Evolutionary conservation across 1,140 invertebrate species (phyloP), one percentile per base, ranked within the genome.

Genomic region (Aleiodes sp.): DNA sequence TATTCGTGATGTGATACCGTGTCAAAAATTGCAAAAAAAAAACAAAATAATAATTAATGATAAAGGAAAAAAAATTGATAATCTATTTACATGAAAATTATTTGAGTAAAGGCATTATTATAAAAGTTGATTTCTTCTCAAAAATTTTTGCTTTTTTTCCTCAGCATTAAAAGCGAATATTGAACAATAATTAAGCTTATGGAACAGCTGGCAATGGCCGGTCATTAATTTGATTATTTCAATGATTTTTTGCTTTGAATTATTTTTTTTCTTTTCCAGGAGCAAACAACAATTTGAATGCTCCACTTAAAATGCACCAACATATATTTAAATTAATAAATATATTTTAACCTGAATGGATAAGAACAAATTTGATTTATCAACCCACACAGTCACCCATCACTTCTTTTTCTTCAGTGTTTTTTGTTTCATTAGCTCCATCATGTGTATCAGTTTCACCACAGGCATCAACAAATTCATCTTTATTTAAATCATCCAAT

Each of bases 401-500:
- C 39, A 65, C 41, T 65, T 65, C 24, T 9, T n/a, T 52, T 8
- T 28, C 29, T 14, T 29, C n/a, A 31, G 63, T 52, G 9, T 52
- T 29, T 52, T 46, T 52, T 9, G 26, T 65, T 2, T 52, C 43
- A 10, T 65, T 43, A 9, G 63, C 10, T 65, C 52, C 26, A 14
- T 16, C 12, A 28, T 64, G 19, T n/a, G 28, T 16, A 2, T 31
- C 28, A 2, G 26, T 26, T 7, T 65, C 63, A 43, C 26, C 41
- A 19, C 16, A 33, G 12, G 61, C 61, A 52, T 65, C 63, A 8
- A 65, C 41, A 31, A 65, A 65, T 43, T 65, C 63, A 62, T 83
- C 78, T 72, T 75, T 76, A 72, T 72, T 76, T 24, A 56, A 33
- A 70, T 79, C 76, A 52, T 81, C 77, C 60, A 70, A 65, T 80